Percentiles rank a stretch among this genome's conserved stretches.
Conservation (phyloP, 2,888 invertebrate genomes). For the Gasteruption jaculator region DNA sequence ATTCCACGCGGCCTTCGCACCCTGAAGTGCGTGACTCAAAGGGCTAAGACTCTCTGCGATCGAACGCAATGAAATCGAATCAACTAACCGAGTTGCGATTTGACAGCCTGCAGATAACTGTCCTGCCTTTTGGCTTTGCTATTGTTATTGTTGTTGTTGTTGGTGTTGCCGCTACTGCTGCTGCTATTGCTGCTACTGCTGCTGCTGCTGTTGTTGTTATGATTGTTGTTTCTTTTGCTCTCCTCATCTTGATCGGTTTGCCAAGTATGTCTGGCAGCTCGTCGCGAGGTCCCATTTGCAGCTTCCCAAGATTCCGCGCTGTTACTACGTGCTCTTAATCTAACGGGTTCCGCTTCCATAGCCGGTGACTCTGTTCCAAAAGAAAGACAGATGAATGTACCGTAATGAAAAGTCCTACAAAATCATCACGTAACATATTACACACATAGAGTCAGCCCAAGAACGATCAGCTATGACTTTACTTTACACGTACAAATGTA, state of each 20-base stretch:
- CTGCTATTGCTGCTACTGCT: conserved; percentile 23
- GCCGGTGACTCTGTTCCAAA: conserved; percentile 31
- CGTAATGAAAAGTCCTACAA: too few species aligned
- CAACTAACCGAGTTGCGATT: conserved; percentile 43
- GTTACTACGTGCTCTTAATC: conserved; percentile 55
- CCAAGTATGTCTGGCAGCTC: conserved; percentile 39
- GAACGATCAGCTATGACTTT: too few species aligned
- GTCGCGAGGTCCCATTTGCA: conserved; percentile 33
- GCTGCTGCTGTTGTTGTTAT: conserved; percentile 18
- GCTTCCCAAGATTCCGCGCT: conserved; percentile 57
- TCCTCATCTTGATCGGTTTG: conserved; percentile 36
- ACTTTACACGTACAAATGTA: too few species aligned
- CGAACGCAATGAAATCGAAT: conserved; percentile 4
- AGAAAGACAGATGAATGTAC: not conserved
- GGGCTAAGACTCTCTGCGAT: too few species aligned
- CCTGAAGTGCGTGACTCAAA: too few species aligned
- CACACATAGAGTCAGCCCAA: too few species aligned
- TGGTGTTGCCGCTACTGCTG: conserved; percentile 20
- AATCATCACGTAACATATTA: too few species aligned
- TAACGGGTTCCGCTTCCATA: conserved; percentile 46
- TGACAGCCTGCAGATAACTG: conserved; percentile 52
- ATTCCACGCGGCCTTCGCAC: too few species aligned
- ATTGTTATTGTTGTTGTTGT: conserved; percentile 20
- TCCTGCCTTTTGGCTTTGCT: conserved; percentile 51
- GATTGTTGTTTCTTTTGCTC: conserved; percentile 24